Evolutionary conservation across 2,888 invertebrate genomes (phyloP).

Genomic region (Amitus sp.): DNA sequence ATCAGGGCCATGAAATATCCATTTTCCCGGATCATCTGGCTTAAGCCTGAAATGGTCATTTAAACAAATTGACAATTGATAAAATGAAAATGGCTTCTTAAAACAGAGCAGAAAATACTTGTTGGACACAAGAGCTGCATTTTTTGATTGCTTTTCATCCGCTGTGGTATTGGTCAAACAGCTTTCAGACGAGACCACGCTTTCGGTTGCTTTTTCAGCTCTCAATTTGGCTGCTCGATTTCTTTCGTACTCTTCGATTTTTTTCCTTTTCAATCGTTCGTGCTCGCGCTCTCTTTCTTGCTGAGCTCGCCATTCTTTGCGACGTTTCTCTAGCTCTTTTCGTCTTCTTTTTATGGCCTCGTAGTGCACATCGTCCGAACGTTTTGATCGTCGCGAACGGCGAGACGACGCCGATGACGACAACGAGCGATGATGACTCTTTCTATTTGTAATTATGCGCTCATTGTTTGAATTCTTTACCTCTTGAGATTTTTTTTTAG

Average conservation of each 20-base stretch:
- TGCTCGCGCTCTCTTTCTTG: constrained; percentile 6
- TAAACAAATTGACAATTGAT: no score
- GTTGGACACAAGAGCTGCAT: not conserved
- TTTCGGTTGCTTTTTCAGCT: not conserved
- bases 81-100: not conserved
- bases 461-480: no score
- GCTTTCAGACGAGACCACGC: no score
- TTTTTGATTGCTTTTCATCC: not conserved
- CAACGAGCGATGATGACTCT: no score
- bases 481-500: no score
- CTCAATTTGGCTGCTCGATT: constrained; percentile 7
- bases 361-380: not conserved
- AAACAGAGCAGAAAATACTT: not conserved
- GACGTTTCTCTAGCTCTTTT: not conserved
- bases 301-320: not conserved
- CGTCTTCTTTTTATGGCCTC: not conserved
- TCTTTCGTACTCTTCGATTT: constrained; percentile 12
- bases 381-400: not conserved
- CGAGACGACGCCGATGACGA: not conserved
- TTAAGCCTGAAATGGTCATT: not conserved
- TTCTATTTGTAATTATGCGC: no score
- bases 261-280: constrained; percentile 8
- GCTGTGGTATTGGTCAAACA: not conserved
- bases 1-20: constrained; percentile 3
- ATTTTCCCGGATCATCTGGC: not conserved